Conservation (phyloP, 1,140 invertebrate genomes). For the honey bee (Apis mellifera) region Amel_HAv3.1 CM009934.2:12440501-12441000, state of each 20-base stretch:
- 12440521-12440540: conserved; percentile 75
- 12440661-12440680: no score
- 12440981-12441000: conserved; percentile 43
- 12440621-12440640: background rate
- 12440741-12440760: no score
- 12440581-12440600: background rate
- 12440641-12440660: background rate
- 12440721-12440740: no score
- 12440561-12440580: conserved; percentile 45
- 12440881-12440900: background rate
- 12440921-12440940: background rate
- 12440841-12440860: background rate
- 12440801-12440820: no score
- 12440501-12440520: conserved; percentile 68
- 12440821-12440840: no score
- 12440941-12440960: background rate
- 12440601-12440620: background rate
- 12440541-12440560: conserved; percentile 77
- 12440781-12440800: no score
- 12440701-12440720: no score
- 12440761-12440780: no score
- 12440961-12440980: background rate
- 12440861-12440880: background rate
- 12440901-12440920: background rate
- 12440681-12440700: no score